These are phyloP conservation scores for Turritopsis rubra DNA, from an alignment of 30 jellyfish, hydroid and myxozoan species.

Conservation along the genomic window DNA sequence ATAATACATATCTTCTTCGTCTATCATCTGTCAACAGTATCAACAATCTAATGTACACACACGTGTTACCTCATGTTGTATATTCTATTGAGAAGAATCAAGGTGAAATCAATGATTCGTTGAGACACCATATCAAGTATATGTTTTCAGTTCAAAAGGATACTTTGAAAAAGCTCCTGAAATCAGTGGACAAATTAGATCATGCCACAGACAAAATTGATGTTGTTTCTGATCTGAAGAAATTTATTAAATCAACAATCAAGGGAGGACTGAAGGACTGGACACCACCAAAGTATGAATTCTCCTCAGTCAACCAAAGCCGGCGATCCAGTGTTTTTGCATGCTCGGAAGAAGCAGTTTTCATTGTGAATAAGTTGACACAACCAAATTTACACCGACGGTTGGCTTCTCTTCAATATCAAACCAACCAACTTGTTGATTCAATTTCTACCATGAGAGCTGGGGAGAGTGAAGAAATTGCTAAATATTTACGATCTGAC, in stretches of 20 bases:
- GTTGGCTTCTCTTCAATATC: conserved; percentile 28
- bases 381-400: conserved; percentile 37
- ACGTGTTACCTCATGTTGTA: conserved; percentile 75
- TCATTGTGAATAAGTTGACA: conserved; percentile 30
- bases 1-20: conserved; percentile 71
- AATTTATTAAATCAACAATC: conserved; percentile 1
- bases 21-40: conserved; percentile 75
- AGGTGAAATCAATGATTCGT: conserved; percentile 29
- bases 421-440: conserved; percentile 31
- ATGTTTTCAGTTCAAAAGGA: conserved; percentile 43
- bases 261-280: conserved; percentile 18
- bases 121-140: conserved; percentile 39
- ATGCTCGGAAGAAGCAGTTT: conserved; percentile 11
- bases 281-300: conserved; percentile 23
- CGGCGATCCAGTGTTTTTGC: conserved; percentile 17
- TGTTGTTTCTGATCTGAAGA: conserved; percentile 26
- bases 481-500: neutral
- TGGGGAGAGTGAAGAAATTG: conserved; percentile 13
- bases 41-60: conserved; percentile 47
- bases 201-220: conserved; percentile 44
- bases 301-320: conserved; percentile 8
- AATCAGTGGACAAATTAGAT: conserved; percentile 27
- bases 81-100: conserved; percentile 35
- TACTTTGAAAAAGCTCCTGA: conserved; percentile 15
- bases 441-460: conserved; percentile 27